A percentile compares a stretch with the other conserved stretches of the same genome.
phyloP scores from a whole-genome alignment of 2,113 vertebrate genomes.

The Ancistrus triradiatus region DNA sequence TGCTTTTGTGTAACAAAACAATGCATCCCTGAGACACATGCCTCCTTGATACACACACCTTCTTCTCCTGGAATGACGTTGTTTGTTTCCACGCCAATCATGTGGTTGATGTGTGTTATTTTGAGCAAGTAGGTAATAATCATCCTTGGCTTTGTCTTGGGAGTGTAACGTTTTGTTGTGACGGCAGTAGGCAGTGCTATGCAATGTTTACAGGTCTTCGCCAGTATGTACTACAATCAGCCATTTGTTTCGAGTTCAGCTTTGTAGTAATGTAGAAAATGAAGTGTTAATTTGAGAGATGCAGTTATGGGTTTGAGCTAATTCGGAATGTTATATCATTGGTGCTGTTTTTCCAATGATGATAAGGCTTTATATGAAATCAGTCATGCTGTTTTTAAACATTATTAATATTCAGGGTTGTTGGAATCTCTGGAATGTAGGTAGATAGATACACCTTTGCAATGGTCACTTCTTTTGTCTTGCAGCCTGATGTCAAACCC shows the following conservation, averaged over 20 bases:
- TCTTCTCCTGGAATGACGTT: slow-evolving; percentile 7
- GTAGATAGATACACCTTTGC: too few species aligned
- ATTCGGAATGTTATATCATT: too few species aligned
- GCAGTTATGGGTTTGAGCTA: too few species aligned
- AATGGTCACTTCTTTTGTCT: too few species aligned
- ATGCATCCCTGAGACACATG: background rate
- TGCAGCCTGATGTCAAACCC: too few species aligned
- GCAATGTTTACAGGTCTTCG: background rate
- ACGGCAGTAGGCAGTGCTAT: background rate
- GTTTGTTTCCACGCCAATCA: slow-evolving; percentile 7
- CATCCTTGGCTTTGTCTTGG: slow-evolving; percentile 10
- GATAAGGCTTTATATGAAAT: too few species aligned
- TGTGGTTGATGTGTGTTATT: slow-evolving; percentile 23
- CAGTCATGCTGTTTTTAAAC: too few species aligned
- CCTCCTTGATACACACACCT: background rate
- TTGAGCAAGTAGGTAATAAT: slow-evolving; percentile 32
- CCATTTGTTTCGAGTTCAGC: background rate
- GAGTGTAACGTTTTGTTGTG: slow-evolving; percentile 11
- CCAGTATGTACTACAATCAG: background rate
- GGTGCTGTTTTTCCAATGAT: too few species aligned
- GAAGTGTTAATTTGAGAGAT: too few species aligned
- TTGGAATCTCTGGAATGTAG: too few species aligned
- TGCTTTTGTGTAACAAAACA: background rate
- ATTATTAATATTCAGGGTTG: too few species aligned
- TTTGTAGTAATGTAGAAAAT: too few species aligned